These are phyloP conservation scores for Panonychus citri DNA, from an alignment of 1,140 invertebrate species.

Conservation along the genomic window DNA sequence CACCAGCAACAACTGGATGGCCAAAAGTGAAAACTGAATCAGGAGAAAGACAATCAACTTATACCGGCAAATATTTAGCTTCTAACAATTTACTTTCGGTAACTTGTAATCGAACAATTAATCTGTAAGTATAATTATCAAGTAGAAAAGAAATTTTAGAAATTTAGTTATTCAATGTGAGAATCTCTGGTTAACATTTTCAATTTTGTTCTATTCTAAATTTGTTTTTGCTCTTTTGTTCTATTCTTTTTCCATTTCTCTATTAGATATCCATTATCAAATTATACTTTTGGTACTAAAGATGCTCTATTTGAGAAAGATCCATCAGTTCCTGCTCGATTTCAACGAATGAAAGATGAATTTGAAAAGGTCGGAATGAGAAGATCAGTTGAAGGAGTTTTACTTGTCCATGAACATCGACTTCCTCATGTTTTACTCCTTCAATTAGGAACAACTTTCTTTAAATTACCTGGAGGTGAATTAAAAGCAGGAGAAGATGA, in stretches of 20 bases:
- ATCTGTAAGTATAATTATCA: constrained; percentile 41
- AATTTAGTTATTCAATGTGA: too few relatives aligned
- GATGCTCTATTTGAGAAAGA: constrained; percentile 97
- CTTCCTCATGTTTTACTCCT: constrained; percentile 88
- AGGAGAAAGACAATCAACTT: neutral
- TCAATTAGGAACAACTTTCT: constrained; percentile 95
- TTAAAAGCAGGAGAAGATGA: constrained; percentile 91
- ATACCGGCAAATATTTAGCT: neutral
- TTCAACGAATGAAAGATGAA: constrained; percentile 94
- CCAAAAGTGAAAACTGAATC: too few relatives aligned
- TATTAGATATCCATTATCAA: constrained; percentile 56
- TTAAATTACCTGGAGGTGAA: constrained; percentile 96
- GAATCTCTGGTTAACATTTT: too few relatives aligned
- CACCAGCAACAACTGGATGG: neutral
- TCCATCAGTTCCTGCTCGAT: constrained; percentile 87
- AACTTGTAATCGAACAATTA: constrained; percentile 57
- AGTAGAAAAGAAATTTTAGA: too few relatives aligned
- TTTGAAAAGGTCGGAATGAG: constrained; percentile 95
- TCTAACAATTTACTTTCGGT: constrained; percentile 22
- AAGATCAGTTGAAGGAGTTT: constrained; percentile 83
- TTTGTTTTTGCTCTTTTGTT: too few relatives aligned
- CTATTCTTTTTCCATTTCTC: neutral
- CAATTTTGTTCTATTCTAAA: too few relatives aligned
- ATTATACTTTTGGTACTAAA: constrained; percentile 98
- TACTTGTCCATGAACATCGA: constrained; percentile 93